Evolutionary conservation across 1,140 invertebrate species (phyloP).

Genomic region (Nomia melanderi): DNA sequence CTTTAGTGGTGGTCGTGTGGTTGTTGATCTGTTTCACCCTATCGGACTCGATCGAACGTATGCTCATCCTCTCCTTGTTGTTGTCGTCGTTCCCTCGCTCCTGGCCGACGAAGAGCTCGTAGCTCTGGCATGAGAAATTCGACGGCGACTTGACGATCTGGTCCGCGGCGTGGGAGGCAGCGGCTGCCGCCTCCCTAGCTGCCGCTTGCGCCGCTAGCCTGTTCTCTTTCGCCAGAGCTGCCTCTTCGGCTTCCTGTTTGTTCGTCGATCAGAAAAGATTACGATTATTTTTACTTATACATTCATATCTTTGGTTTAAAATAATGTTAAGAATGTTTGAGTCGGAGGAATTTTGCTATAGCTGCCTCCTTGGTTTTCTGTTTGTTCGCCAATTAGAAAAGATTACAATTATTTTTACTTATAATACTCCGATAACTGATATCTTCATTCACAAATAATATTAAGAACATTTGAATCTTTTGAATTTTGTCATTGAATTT

Average conservation of each 20-base stretch:
- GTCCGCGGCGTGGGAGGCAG: conserved; percentile 83
- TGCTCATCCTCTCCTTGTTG: conserved; percentile 95
- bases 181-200: conserved; percentile 83
- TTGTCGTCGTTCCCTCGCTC: conserved; percentile 92
- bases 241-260: conserved; percentile 91
- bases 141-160: conserved; percentile 91
- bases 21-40: conserved; percentile 82
- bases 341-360: too few relatives aligned
- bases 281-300: too few relatives aligned
- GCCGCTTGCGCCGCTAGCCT: conserved; percentile 85
- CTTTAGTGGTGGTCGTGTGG: conserved; percentile 83
- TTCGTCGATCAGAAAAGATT: not conserved
- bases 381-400: too few relatives aligned
- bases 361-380: too few relatives aligned
- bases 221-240: conserved; percentile 87
- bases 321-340: too few relatives aligned
- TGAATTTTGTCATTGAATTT: too few relatives aligned
- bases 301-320: too few relatives aligned
- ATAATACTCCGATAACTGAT: too few relatives aligned
- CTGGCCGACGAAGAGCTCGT: conserved; percentile 93
- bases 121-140: conserved; percentile 93
- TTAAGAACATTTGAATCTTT: too few relatives aligned
- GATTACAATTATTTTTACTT: too few relatives aligned
- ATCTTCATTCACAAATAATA: too few relatives aligned
- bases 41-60: conserved; percentile 92